These are phyloP conservation scores for Knipowitschia caucasica DNA, from an alignment of 2,797 vertebrate species.

Conservation along the genomic window DNA sequence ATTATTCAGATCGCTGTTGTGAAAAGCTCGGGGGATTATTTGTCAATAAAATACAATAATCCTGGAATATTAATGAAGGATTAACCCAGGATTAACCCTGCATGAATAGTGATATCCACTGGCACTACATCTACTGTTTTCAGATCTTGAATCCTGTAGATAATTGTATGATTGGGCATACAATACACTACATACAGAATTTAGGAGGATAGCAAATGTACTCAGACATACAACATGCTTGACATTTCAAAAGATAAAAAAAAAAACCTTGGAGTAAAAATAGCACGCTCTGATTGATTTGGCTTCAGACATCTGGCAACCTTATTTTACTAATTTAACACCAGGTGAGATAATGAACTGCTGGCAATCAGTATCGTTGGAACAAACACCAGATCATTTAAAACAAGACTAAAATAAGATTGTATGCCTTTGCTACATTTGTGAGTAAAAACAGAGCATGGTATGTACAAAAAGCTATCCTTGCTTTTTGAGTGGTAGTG, in stretches of 20 bases:
- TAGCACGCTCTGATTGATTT: background rate
- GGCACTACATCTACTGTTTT: background rate
- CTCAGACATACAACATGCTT: background rate
- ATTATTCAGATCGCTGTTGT: constrained; percentile 9
- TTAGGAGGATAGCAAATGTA: background rate
- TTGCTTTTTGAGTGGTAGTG: too few species aligned
- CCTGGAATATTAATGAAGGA: constrained; percentile 12
- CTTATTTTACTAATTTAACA: background rate
- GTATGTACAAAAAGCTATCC: too few species aligned
- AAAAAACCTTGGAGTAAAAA: background rate
- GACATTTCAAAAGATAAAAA: background rate
- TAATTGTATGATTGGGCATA: background rate
- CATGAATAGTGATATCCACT: constrained; percentile 1
- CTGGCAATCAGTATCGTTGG: too few species aligned
- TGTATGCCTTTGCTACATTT: too few species aligned
- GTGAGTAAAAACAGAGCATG: too few species aligned
- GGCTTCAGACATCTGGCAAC: background rate
- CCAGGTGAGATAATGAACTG: too few species aligned
- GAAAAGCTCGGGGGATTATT: constrained; percentile 9
- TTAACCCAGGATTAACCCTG: constrained; percentile 14
- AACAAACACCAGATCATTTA: too few species aligned
- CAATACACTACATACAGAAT: background rate
- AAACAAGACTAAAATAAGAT: too few species aligned
- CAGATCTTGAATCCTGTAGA: background rate
- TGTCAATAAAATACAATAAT: constrained; percentile 6